Evolutionary conservation across 2,797 vertebrate genomes (phyloP).

Genomic region (Myioborus melanocephalus): DNA sequence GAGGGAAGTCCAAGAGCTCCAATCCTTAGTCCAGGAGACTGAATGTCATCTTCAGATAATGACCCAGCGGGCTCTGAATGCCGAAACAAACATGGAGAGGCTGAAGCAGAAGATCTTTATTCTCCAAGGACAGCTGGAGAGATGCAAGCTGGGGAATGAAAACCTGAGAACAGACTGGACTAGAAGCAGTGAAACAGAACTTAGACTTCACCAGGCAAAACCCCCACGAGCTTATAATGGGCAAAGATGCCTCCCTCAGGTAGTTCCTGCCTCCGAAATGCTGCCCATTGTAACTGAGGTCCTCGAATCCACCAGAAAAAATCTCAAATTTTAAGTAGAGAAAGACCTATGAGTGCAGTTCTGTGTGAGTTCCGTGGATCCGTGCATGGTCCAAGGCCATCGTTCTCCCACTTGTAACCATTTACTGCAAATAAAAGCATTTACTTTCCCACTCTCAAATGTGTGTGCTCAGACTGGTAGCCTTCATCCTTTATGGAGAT

Average conservation of each 20-base stretch:
- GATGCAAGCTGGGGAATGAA: slow-evolving; percentile 74
- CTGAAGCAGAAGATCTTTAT: slow-evolving; percentile 78
- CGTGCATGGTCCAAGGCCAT: accelerated
- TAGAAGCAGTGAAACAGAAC: slow-evolving; percentile 78
- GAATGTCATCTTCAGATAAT: slow-evolving; percentile 84
- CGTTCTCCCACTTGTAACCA: neutral
- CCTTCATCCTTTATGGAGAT: neutral
- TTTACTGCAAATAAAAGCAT: neutral
- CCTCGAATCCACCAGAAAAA: slow-evolving; percentile 85
- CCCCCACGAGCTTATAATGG: slow-evolving; percentile 72
- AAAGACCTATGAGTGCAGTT: neutral
- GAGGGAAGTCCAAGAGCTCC: slow-evolving; percentile 79
- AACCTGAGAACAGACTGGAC: slow-evolving; percentile 69
- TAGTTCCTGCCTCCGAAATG: slow-evolving; percentile 78
- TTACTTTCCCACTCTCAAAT: neutral
- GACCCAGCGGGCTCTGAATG: slow-evolving; percentile 85
- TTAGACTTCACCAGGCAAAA: slow-evolving; percentile 80
- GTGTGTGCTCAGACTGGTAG: neutral
- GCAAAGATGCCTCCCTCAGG: slow-evolving; percentile 73
- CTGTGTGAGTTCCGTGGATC: neutral
- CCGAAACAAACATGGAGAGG: slow-evolving; percentile 78
- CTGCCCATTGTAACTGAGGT: slow-evolving; percentile 82
- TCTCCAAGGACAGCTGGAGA: slow-evolving; percentile 74
- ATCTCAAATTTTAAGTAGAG: slow-evolving; percentile 72
- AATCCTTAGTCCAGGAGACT: slow-evolving; percentile 81